These are phyloP conservation scores for Eurypyga helias DNA, from an alignment of 2,113 vertebrate genomes.

Conservation along the genomic window DNA sequence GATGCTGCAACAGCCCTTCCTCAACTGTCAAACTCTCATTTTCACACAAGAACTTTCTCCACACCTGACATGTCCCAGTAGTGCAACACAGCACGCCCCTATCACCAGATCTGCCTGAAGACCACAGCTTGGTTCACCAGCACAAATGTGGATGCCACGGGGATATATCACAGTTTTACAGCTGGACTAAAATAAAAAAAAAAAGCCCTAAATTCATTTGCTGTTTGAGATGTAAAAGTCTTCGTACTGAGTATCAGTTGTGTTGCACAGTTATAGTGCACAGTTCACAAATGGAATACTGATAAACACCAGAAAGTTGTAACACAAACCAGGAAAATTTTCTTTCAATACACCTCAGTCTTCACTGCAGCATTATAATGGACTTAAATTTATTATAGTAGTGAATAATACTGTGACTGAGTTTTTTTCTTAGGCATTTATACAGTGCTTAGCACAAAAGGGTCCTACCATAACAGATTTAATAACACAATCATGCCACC, in stretches of 20 bases:
- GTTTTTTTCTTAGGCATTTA: background rate
- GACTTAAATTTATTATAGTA: constrained; percentile 17
- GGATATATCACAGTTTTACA: background rate
- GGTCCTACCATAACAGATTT: constrained; percentile 31
- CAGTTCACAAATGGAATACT: background rate
- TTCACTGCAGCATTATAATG: background rate
- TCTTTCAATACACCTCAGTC: background rate
- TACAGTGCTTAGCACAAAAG: constrained; percentile 15
- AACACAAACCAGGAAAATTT: background rate
- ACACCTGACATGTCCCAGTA: background rate
- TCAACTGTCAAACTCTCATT: background rate
- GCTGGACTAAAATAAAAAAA: background rate
- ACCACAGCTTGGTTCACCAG: background rate
- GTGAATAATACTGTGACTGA: background rate
- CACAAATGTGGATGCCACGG: background rate
- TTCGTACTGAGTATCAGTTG: background rate
- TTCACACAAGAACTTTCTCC: background rate
- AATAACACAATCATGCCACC: constrained; percentile 32
- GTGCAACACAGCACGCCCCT: background rate
- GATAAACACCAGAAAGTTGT: background rate
- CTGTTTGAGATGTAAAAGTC: background rate
- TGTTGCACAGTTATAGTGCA: background rate
- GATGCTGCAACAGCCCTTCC: background rate
- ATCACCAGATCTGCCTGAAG: background rate
- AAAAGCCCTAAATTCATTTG: background rate